phyloP scores from a whole-genome alignment of 2,888 invertebrate species.

The Mamestra brassicae region DNA sequence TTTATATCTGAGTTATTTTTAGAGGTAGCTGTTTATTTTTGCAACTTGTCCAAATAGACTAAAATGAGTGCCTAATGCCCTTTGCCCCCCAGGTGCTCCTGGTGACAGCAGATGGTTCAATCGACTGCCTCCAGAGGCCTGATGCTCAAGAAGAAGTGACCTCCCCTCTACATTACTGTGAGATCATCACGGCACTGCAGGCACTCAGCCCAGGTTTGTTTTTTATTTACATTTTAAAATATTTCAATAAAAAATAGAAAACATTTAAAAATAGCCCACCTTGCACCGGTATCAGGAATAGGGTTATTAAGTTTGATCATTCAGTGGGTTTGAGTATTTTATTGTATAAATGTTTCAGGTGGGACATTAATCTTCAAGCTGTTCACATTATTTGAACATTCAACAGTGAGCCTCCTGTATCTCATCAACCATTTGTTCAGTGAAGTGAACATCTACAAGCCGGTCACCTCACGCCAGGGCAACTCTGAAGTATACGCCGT shows the following conservation, averaged over 20 bases:
- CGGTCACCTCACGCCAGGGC: slow-evolving; percentile 97
- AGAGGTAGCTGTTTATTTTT: not conserved
- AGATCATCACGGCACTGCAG: slow-evolving; percentile 94
- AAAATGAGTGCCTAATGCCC: not conserved
- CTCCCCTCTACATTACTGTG: slow-evolving; percentile 95
- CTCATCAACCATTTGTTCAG: slow-evolving; percentile 94
- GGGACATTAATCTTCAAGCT: slow-evolving; percentile 96
- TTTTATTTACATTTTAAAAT: not conserved
- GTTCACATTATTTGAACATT: slow-evolving; percentile 97
- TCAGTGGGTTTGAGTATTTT: not conserved
- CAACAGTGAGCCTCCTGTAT: slow-evolving; percentile 95
- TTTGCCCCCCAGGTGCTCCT: slow-evolving; percentile 89
- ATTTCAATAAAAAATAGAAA: too few relatives aligned
- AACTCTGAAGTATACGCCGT: slow-evolving; percentile 98
- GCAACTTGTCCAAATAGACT: not conserved
- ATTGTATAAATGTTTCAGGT: slow-evolving; percentile 81
- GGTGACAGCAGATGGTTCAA: slow-evolving; percentile 98
- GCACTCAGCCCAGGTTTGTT: slow-evolving; percentile 87
- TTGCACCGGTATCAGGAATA: too few relatives aligned
- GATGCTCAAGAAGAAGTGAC: slow-evolving; percentile 96
- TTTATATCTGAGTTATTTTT: not conserved
- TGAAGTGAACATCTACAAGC: slow-evolving; percentile 95
- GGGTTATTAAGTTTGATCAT: not conserved
- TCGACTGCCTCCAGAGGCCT: slow-evolving; percentile 96
- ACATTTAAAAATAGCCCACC: too few relatives aligned